These are phyloP conservation scores for Latheticus oryzae DNA, from an alignment of 2,888 invertebrate genomes.

Conservation along the genomic window DNA sequence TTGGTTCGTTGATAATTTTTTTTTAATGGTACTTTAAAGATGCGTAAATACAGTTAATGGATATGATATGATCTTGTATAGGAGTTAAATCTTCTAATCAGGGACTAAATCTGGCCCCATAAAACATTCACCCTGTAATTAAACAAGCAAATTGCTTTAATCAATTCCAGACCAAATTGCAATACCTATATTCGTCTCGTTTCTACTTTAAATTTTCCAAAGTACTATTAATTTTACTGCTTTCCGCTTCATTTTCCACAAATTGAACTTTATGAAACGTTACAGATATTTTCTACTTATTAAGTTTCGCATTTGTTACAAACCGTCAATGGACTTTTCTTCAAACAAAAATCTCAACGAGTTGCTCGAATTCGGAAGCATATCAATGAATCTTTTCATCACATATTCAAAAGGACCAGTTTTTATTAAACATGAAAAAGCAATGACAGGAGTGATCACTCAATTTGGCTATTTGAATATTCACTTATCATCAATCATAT, in stretches of 20 bases:
- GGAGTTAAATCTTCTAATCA: constrained; percentile 39
- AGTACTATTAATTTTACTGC: constrained; percentile 41
- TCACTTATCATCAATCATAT: constrained; percentile 52
- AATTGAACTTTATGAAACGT: constrained; percentile 44
- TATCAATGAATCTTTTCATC: constrained; percentile 7
- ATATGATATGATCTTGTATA: constrained; percentile 10
- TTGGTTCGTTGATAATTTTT: constrained; percentile 12
- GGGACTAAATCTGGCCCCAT: constrained; percentile 45
- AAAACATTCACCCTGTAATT: constrained; percentile 53
- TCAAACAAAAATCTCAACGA: neutral
- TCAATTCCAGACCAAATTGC: constrained; percentile 48
- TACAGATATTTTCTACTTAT: constrained; percentile 40
- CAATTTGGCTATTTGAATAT: constrained; percentile 52
- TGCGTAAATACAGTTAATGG: too few species aligned
- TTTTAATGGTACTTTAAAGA: constrained; percentile 10
- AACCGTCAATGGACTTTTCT: constrained; percentile 5
- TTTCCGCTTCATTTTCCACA: constrained; percentile 42
- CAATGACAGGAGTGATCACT: constrained; percentile 47
- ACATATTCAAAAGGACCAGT: constrained; percentile 1
- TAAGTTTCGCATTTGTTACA: constrained; percentile 11
- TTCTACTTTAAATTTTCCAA: constrained; percentile 39
- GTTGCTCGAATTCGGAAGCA: constrained; percentile 1
- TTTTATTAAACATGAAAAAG: constrained; percentile 24
- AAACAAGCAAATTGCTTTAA: constrained; percentile 53
- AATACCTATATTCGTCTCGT: constrained; percentile 35